Conservation (phyloP, 1,140 invertebrate species). For the Sinella curviseta region DNA sequence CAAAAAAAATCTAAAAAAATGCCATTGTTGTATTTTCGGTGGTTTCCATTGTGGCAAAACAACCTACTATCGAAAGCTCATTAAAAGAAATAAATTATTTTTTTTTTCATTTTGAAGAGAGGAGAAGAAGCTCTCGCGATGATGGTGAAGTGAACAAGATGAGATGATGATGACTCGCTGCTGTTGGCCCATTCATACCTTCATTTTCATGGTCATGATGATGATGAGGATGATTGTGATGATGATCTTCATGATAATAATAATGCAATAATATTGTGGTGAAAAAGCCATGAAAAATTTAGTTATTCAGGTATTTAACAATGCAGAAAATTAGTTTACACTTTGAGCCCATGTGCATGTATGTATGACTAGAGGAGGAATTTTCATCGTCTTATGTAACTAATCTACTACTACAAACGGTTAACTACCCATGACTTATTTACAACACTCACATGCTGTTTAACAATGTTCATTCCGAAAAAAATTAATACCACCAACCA, state of each 20-base stretch:
- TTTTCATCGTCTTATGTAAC: too few species aligned
- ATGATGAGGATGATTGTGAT: too few species aligned
- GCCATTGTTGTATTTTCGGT: background rate
- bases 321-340: conserved; percentile 5
- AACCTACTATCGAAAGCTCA: background rate
- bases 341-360: background rate
- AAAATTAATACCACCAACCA: background rate
- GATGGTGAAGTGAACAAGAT: background rate
- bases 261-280: too few species aligned
- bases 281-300: too few species aligned
- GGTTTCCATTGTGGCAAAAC: background rate
- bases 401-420: too few species aligned
- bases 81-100: background rate
- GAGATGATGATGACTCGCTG: background rate
- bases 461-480: background rate
- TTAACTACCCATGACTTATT: background rate
- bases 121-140: too few species aligned
- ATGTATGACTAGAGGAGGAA: background rate
- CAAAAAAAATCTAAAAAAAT: background rate
- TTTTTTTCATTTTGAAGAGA: background rate
- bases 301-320: background rate
- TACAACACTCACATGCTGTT: background rate
- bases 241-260: too few species aligned
- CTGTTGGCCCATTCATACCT: background rate
- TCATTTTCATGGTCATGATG: too few species aligned